Base-by-base conservation (phyloP, 2,888 invertebrate genomes). In the Bursaphelenchus okinawaensis region DNA sequence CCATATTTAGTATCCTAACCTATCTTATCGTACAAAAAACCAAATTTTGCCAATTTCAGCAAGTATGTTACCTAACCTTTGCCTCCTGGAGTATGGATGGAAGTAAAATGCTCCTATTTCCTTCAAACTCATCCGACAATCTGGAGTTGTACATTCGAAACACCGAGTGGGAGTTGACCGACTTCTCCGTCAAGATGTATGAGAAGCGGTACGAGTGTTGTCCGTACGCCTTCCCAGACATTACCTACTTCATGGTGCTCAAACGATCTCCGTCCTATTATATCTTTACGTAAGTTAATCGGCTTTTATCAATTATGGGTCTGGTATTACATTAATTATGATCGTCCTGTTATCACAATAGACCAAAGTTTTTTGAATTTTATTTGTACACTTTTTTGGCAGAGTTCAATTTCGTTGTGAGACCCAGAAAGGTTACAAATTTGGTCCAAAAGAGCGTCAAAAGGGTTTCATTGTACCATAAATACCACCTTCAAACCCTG, bases 1-100 rank as follows among this genome's bases (percentile, higher is more conserved):
- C n/a, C n/a, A n/a, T n/a, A n/a, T n/a, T n/a, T n/a, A n/a, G n/a
- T n/a, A n/a, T n/a, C n/a, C n/a, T n/a, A n/a, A n/a, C n/a, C n/a
- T n/a, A n/a, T n/a, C n/a, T n/a, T n/a, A n/a, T n/a, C n/a, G n/a
- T n/a, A n/a, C n/a, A n/a, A n/a, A n/a, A n/a, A n/a, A n/a, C n/a
- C n/a, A n/a, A n/a, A n/a, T n/a, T n/a, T n/a, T n/a, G n/a, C n/a
- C n/a, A n/a, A n/a, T 65, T 70, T 19, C 65, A 73, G 68, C 72
- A 79, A 77, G 72, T 77, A n/a, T 80, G 80, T 59, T 77, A 71
- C 55, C 69, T 80, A n/a, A 80, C 77, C 31, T 76, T 80, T 54
- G 79, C 80, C 7, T 75, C 75, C 8, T 80, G 80, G 80, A 73
- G 70, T 23, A 75, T 78, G 73, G 80, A 80, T 59, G 78, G 78